Evolutionary conservation across 2,888 invertebrate genomes (phyloP).

Genomic region (Ecliptopera silaceata): DNA sequence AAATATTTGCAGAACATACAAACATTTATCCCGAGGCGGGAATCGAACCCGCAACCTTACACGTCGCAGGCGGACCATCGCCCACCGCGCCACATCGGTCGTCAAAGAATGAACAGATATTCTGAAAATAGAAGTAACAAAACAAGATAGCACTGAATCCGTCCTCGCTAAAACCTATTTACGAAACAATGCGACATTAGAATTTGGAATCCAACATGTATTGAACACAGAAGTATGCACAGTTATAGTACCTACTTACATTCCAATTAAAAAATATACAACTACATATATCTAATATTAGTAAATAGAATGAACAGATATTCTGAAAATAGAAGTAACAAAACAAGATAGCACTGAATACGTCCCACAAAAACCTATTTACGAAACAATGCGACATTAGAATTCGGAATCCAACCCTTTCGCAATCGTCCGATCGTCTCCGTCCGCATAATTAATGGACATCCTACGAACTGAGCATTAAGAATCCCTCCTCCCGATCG

Average conservation of each 20-base stretch:
- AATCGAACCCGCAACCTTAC: too few relatives aligned
- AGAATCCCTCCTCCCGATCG: slow-evolving; percentile 61
- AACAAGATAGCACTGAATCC: slow-evolving; percentile 1
- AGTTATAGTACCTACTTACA: too few relatives aligned
- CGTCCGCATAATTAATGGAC: slow-evolving; percentile 74
- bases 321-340: background rate
- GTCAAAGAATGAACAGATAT: too few relatives aligned
- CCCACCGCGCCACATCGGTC: too few relatives aligned
- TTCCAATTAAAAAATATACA: too few relatives aligned
- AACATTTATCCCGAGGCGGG: too few relatives aligned
- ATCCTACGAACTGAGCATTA: slow-evolving; percentile 75
- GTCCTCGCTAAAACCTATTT: slow-evolving; percentile 31
- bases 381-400: slow-evolving; percentile 33
- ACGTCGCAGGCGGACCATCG: too few relatives aligned
- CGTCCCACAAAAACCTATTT: slow-evolving; percentile 31
- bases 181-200: slow-evolving; percentile 33
- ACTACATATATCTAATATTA: too few relatives aligned
- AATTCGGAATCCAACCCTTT: slow-evolving; percentile 39
- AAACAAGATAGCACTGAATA: slow-evolving; percentile 1
- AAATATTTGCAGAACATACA: too few relatives aligned
- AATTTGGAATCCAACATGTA: slow-evolving; percentile 36
- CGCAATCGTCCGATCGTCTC: slow-evolving; percentile 48
- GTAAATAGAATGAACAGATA: background rate
- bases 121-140: background rate
- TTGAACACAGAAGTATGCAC: too few relatives aligned